Conservation (phyloP, 2,797 vertebrate species). For the Momotus momota region DNA sequence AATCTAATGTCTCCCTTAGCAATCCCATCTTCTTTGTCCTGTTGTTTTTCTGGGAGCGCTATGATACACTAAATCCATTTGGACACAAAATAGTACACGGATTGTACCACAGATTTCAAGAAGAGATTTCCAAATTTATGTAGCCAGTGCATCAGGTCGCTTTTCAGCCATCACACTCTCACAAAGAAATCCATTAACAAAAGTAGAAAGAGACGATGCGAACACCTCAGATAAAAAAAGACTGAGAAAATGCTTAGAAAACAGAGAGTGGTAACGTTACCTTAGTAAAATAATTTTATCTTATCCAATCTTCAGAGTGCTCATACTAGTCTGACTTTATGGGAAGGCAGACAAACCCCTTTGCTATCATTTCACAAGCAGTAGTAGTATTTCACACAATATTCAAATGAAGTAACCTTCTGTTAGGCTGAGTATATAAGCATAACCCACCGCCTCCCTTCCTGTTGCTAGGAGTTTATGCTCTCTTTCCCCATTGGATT, state of each 20-base stretch:
- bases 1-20: slow-evolving; percentile 59
- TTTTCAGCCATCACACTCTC: neutral
- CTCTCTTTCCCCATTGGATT: neutral
- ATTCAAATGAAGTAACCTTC: neutral
- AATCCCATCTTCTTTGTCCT: slow-evolving; percentile 52
- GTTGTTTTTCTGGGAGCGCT: slow-evolving; percentile 11
- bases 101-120: neutral
- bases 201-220: neutral
- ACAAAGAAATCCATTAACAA: neutral
- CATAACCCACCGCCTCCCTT: neutral
- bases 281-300: neutral
- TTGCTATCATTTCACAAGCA: neutral
- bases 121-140: slow-evolving; percentile 1
- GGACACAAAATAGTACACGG: neutral
- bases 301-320: neutral
- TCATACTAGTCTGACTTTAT: neutral
- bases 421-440: neutral
- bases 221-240: neutral
- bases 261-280: neutral
- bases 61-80: slow-evolving; percentile 55
- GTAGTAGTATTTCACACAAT: neutral
- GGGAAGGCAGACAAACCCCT: neutral
- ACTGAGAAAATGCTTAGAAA: neutral
- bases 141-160: neutral
- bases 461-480: neutral